Percentiles rank a stretch among this genome's conserved stretches.
phyloP scores from a whole-genome alignment of 1,140 invertebrate species.

The Hylaeus anthracinus region DNA sequence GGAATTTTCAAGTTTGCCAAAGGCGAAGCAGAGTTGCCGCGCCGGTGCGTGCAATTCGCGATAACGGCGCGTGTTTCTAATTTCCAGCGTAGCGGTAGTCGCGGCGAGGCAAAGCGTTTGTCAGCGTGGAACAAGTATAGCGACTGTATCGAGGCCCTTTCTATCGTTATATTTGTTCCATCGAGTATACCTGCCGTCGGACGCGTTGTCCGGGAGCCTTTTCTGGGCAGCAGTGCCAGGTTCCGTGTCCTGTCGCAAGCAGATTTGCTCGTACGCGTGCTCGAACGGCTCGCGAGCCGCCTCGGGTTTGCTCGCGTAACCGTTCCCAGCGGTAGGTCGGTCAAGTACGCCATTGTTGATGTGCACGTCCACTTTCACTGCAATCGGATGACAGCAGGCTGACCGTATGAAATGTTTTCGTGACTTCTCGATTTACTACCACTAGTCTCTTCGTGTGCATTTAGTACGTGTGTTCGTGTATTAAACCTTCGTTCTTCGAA shows the following conservation, averaged over 20 bases:
- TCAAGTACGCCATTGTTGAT: slow-evolving; percentile 72
- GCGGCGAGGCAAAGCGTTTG: not conserved
- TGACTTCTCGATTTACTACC: slow-evolving; percentile 1
- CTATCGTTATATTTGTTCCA: not conserved
- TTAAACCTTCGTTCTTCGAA: too few relatives aligned
- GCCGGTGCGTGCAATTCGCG: too few relatives aligned
- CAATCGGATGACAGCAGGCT: slow-evolving; percentile 45
- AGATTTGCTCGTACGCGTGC: slow-evolving; percentile 80
- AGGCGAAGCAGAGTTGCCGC: too few relatives aligned
- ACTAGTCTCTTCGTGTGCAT: too few relatives aligned
- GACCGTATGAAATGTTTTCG: slow-evolving; percentile 43
- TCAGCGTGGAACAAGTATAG: not conserved
- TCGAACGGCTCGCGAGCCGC: slow-evolving; percentile 74
- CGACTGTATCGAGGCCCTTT: too few relatives aligned
- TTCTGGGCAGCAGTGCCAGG: slow-evolving; percentile 68
- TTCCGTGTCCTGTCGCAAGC: slow-evolving; percentile 72
- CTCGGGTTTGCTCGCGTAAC: slow-evolving; percentile 72
- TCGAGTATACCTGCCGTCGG: slow-evolving; percentile 65
- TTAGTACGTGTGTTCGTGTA: too few relatives aligned
- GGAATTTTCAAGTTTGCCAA: too few relatives aligned
- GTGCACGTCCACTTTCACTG: slow-evolving; percentile 81
- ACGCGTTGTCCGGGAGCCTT: slow-evolving; percentile 71
- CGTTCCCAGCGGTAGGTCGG: slow-evolving; percentile 67
- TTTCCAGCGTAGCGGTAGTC: too few relatives aligned
- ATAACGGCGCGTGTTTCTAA: too few relatives aligned